Evolutionary conservation across 2,888 invertebrate species (phyloP).

Genomic region (Lepeophtheirus nordmannii): DNA sequence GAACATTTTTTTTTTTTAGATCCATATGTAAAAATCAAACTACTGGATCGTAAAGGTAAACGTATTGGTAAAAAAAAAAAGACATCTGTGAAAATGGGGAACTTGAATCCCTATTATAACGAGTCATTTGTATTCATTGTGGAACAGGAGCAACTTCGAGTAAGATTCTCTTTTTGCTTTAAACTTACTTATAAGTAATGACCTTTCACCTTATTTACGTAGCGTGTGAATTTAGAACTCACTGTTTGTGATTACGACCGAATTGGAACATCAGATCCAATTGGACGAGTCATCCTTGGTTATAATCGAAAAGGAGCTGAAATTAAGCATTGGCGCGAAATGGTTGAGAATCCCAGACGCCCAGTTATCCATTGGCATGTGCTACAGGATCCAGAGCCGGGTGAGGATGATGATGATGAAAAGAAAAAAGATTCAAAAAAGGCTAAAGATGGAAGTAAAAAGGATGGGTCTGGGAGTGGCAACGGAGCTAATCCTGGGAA

Average conservation of each 20-base stretch:
- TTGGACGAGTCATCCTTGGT: conserved; percentile 22
- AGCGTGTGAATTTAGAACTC: conserved; percentile 23
- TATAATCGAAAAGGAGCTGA: conserved; percentile 47
- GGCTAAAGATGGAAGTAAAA: conserved; percentile 12
- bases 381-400: conserved; percentile 27
- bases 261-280: conserved; percentile 25
- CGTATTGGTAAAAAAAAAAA: conserved; percentile 30
- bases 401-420: conserved; percentile 27
- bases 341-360: conserved; percentile 95
- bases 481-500: not conserved
- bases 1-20: conserved; percentile 25
- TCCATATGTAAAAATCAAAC: conserved; percentile 30
- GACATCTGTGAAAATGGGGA: conserved; percentile 30
- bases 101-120: conserved; percentile 30
- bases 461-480: not conserved
- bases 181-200: not conserved
- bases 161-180: conserved; percentile 22
- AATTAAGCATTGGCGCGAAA: conserved; percentile 98
- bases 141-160: conserved; percentile 27
- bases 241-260: conserved; percentile 23
- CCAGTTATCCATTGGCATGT: conserved; percentile 70
- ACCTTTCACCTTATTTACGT: not conserved
- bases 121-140: conserved; percentile 30
- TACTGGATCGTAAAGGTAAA: conserved; percentile 29
- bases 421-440: conserved; percentile 21